These are phyloP conservation scores for Aspiorhynchus laticeps DNA, from an alignment of 2,113 vertebrate genomes.

Conservation along the genomic window DNA sequence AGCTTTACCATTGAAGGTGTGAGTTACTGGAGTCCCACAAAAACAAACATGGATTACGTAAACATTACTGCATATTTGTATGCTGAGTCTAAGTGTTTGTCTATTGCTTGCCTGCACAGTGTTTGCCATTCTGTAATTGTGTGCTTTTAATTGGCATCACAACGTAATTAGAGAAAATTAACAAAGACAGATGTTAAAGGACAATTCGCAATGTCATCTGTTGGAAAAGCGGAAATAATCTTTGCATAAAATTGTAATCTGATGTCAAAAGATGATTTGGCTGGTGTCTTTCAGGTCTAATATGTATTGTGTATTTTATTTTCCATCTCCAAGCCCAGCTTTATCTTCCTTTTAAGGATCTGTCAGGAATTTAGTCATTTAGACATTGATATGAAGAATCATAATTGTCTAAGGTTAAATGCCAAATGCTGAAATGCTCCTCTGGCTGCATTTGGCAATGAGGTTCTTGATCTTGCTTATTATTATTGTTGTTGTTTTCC, in stretches of 20 bases:
- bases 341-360: slow-evolving; percentile 22
- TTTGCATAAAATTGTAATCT: background rate
- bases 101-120: slow-evolving; percentile 10
- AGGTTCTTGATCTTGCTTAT: slow-evolving; percentile 14
- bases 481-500: slow-evolving; percentile 30
- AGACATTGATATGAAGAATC: slow-evolving; percentile 16
- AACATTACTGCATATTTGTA: background rate
- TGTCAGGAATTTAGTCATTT: slow-evolving; percentile 4
- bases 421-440: background rate
- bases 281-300: background rate
- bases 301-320: slow-evolving; percentile 1
- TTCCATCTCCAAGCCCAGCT: background rate
- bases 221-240: slow-evolving; percentile 13
- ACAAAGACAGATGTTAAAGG: slow-evolving; percentile 27
- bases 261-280: slow-evolving; percentile 20
- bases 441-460: slow-evolving; percentile 38
- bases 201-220: slow-evolving; percentile 21
- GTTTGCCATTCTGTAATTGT: slow-evolving; percentile 15
- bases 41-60: background rate
- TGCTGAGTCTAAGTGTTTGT: background rate
- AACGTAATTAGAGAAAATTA: slow-evolving; percentile 15
- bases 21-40: background rate
- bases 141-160: slow-evolving; percentile 32
- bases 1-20: background rate
- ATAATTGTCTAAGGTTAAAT: slow-evolving; percentile 19